Evolutionary conservation across 2,797 vertebrate species (phyloP), one percentile per base, ranked within the genome.

Genomic region (Perodicticus potto): DNA sequence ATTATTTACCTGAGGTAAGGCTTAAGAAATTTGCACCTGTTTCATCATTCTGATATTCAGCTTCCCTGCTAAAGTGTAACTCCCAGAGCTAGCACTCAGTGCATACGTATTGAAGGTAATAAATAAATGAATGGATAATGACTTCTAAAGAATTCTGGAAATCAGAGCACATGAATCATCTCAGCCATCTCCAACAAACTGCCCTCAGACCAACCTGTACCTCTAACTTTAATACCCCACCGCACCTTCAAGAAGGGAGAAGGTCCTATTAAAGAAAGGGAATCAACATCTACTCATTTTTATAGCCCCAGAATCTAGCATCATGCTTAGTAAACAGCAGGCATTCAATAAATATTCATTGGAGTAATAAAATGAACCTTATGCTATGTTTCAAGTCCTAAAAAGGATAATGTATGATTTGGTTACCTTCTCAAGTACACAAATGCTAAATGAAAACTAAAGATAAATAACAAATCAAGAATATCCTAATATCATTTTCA

Each of bases 401-500:
- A 96, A 53, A 88, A 97, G 84, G 86, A 90, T 89, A 92, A 84
- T 69, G 73, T 89, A 12, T 81, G 96, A 97, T 97, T 93, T 95
- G 77, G 91, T 94, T 95, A 74, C 40, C 72, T 94, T 96, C 96
- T 77, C 77, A 76, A 94, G 91, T 93, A 89, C 65, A 94, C 69
- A 95, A 90, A 95, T 49, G 69, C 93, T 96, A 96, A 96, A 96
- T 93, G 93, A 95, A 96, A 96, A 94, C 91, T 67, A 78, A 73
- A 92, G 84, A 72, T 93, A 96, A 95, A 96, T 88, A 93, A 96
- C 95, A 97, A 96, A 96, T 69, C 5, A 7, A 96, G 91, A 96
- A 96, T 94, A 87, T 89, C 87, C 88, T 93, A 86, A 97, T 95
- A 92, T 76, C 90, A 29, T 94, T 97, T 94, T 93, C 95, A 86